A percentile compares a stretch with the other conserved stretches of the same genome.
phyloP scores from a whole-genome alignment of 2,113 vertebrate species.

The Lasiurus borealis region DNA sequence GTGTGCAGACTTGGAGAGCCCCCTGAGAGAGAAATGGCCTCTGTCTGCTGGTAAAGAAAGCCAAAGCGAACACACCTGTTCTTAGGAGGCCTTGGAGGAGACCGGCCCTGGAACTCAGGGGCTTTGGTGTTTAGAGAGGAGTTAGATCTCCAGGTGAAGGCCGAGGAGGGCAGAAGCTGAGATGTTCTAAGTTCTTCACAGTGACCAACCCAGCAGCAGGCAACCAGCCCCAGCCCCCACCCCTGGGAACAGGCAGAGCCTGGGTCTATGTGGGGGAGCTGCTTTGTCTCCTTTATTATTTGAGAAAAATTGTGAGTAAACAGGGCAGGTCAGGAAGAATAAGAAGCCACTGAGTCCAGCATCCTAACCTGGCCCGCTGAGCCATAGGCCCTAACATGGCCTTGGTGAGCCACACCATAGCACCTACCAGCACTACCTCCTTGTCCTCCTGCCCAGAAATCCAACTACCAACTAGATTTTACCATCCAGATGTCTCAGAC shows the following conservation, averaged over 20 bases:
- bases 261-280: not conserved
- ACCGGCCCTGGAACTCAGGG: not conserved
- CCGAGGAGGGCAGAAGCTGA: not conserved
- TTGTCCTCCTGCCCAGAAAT: slow-evolving; percentile 9
- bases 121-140: not conserved
- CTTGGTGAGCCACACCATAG: not conserved
- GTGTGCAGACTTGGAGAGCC: not conserved
- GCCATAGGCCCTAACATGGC: not conserved
- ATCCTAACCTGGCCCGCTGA: not conserved
- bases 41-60: not conserved
- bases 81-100: not conserved
- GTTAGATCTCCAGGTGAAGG: not conserved
- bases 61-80: not conserved
- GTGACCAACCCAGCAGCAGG: not conserved
- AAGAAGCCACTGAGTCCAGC: not conserved
- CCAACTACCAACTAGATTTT: slow-evolving; percentile 1
- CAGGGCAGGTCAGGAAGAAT: not conserved
- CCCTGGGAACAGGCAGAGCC: not conserved
- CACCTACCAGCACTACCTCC: not conserved
- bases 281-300: slow-evolving; percentile 25
- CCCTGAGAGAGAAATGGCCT: not conserved
- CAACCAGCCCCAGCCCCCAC: not conserved
- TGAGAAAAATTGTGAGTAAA: not conserved
- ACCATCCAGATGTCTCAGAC: not conserved
- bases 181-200: not conserved